Base-by-base conservation (phyloP, 2,888 invertebrate species). In the Bombylius major region DNA sequence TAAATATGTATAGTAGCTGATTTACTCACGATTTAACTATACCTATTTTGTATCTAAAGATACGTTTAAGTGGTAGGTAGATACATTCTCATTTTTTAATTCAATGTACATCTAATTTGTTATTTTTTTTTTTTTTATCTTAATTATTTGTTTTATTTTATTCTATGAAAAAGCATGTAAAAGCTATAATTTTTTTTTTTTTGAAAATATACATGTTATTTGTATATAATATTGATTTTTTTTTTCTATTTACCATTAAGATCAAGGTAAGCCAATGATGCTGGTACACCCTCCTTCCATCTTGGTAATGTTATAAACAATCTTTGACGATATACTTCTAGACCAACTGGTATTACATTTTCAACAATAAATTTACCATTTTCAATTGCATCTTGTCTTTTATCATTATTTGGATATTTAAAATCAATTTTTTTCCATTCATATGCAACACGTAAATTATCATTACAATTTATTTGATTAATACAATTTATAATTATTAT, bases 371-470 rank as follows among this genome's bases (percentile, higher is more conserved):
- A 88, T 59, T 75, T 75, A 60, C 78, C 78, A 52, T 72, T 76
- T 39, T 77, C 75, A 47, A 85, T 73, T 31, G 86, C 86, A 53
- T 78, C 75, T 66, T 78, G 77, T 55, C 82, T 73, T 5, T 75
- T 79, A 8, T 78, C 78, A 2, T 77, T 72, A 42, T 67, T 77
- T 5, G 79, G 78, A 73, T 80, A 87, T 59, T 81, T 79, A 69
- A 80, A 87, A 68, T 87, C 86, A 51, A 87, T 73, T 70, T 82
- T 80, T 63, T 81, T 83, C 88, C 88, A 88, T 66, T 86, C 81
- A 70, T 82, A 86, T 51, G 79, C 77, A 51, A 86, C 82, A 62
- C 79, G 78, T 55, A 87, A 76, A 74, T 84, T 84, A 67, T 85
- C 84, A 76, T 82, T 83, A 49, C 66, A 66, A 45, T 45, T 23